Evolutionary conservation across 1,140 invertebrate species (phyloP).

Genomic region (Leucophenga varia): DNA sequence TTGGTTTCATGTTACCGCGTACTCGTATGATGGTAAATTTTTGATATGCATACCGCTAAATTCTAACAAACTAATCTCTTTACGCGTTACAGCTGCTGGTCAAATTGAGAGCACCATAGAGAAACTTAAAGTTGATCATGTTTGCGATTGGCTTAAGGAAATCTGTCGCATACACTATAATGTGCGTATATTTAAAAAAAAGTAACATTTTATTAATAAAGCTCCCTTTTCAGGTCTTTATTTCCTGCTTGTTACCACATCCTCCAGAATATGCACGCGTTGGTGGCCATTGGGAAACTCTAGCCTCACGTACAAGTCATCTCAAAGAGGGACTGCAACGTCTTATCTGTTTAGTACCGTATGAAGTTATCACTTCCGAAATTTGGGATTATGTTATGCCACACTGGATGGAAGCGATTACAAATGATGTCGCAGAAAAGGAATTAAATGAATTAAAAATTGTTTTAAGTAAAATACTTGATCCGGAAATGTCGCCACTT

Average conservation of each 20-base stretch:
- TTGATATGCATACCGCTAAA: too few relatives aligned
- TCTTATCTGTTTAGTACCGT: conserved; percentile 94
- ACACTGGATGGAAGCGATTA: conserved; percentile 97
- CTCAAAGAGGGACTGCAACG: conserved; percentile 91
- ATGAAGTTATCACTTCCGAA: conserved; percentile 93
- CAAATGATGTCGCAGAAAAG: conserved; percentile 90
- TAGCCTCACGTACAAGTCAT: conserved; percentile 87
- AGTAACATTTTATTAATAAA: not conserved
- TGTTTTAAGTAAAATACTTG: conserved; percentile 92
- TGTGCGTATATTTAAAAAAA: conserved; percentile 59
- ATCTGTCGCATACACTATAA: conserved; percentile 85
- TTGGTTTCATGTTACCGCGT: conserved; percentile 98
- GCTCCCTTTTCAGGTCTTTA: conserved; percentile 58
- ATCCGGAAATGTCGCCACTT: conserved; percentile 92
- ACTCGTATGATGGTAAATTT: conserved; percentile 86
- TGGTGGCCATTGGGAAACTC: conserved; percentile 92
- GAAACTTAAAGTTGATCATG: conserved; percentile 89
- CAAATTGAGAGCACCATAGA: conserved; percentile 85
- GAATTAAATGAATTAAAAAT: conserved; percentile 90
- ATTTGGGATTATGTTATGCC: conserved; percentile 99
- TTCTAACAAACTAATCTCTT: conserved; percentile 11
- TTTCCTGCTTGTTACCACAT: conserved; percentile 82
- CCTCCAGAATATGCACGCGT: conserved; percentile 68
- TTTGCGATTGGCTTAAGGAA: conserved; percentile 87
- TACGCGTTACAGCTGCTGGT: conserved; percentile 48